Base-by-base conservation (phyloP, 2,113 vertebrate genomes). In the Caracal caracal region DNA sequence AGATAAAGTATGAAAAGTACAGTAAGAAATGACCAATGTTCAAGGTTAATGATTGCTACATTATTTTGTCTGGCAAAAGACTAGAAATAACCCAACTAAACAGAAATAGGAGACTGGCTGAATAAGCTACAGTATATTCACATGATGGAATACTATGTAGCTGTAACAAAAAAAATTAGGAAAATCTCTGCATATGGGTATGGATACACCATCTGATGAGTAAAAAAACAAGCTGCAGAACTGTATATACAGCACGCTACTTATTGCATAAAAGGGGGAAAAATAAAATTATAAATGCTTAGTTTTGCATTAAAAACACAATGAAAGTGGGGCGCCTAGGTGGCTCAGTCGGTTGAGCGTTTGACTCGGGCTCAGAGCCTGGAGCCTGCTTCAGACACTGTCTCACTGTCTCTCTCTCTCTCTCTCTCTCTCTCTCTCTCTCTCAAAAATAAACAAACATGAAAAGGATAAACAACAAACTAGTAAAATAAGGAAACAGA, bases 1-100 rank as follows among this genome's bases (percentile, higher is more conserved):
- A 93, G 49, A 95, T 30, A 87, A 30, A 33, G 17, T 47, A 73
- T 61, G 61, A 78, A 43, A 53, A 35, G 17, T 61, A 70, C 63
- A 82, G 22, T n/a, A 75, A 68, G 37, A 82, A 91, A 85, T 73
- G 30, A 92, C 90, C 73, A 79, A 95, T 85, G 88, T 40, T 85
- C 65, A 56, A 81, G 1, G 35, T 65, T 94, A 81, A 81, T 81
- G n/a, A 81, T 12, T 51, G 22, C 35, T 96, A 30, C 15, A 56
- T 81, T 82, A 37, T 82, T 76, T 33, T 68, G 28, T 43, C 49
- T 33, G 82, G 26, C 4, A 88, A 61, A 88, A 53, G 75, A 76
- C n/a, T 75, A 13, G n/a, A 88, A 92, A 88, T 63, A 63, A 92
- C 6, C 49, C 40, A 82, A 70, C 6, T 33, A 59, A 78, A 73